phyloP scores from a whole-genome alignment of 2,797 vertebrate genomes.

The Argentina silus region DNA sequence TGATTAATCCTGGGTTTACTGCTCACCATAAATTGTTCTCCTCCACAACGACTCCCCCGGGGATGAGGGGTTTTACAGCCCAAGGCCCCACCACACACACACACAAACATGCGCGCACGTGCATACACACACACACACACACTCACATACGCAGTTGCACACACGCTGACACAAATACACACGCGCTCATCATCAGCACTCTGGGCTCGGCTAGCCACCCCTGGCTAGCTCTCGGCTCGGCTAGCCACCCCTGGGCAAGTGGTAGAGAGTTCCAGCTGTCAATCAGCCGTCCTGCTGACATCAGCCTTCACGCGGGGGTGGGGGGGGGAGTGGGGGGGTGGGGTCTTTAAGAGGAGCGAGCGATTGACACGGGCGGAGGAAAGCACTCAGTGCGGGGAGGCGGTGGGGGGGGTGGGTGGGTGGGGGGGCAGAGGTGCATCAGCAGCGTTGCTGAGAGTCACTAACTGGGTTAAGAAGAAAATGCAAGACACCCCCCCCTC shows the following conservation, averaged over 20 bases:
- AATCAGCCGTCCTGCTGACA: slow-evolving; percentile 76
- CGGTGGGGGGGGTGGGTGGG: slow-evolving; percentile 40
- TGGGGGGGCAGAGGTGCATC: slow-evolving; percentile 60
- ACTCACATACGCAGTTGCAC: slow-evolving; percentile 5
- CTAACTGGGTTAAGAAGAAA: slow-evolving; percentile 79
- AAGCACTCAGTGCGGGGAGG: slow-evolving; percentile 66
- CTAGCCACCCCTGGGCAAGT: slow-evolving; percentile 38
- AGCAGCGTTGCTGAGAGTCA: slow-evolving; percentile 50
- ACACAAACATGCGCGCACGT: background rate
- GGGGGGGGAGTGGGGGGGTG: slow-evolving; percentile 30
- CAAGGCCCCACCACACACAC: slow-evolving; percentile 68
- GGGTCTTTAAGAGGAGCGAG: slow-evolving; percentile 30
- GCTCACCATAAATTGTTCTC: slow-evolving; percentile 89
- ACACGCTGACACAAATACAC: slow-evolving; percentile 17
- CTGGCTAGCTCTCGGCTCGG: slow-evolving; percentile 11
- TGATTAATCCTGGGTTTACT: slow-evolving; percentile 94
- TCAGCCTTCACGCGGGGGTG: slow-evolving; percentile 69
- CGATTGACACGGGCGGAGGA: slow-evolving; percentile 68
- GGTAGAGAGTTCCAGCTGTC: slow-evolving; percentile 78
- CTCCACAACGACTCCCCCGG: slow-evolving; percentile 78
- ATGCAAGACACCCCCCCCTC: slow-evolving; percentile 41
- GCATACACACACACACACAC: background rate
- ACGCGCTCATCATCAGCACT: background rate
- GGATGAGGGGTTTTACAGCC: slow-evolving; percentile 75
- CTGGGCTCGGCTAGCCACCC: background rate